Base-by-base conservation (phyloP, 2,888 invertebrate genomes). In the Dynastes grantii region DNA sequence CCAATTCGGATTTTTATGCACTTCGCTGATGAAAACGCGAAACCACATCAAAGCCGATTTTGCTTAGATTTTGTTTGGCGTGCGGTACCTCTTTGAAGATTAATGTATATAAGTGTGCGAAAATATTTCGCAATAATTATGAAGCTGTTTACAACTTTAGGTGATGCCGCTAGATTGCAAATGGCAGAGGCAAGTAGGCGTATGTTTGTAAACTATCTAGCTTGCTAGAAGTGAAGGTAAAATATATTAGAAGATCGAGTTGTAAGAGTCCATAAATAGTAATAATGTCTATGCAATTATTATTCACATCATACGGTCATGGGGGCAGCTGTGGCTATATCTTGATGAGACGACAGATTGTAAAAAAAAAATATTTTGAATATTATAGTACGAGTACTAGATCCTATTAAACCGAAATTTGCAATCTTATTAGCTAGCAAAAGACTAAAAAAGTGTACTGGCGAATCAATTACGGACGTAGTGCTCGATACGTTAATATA, bases 81-180 rank as follows among this genome's bases (percentile, higher is more conserved):
- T 5, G 4, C 16, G 55, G 22, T 58, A 16, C 4, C 8, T 58
- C 55, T 58, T 58, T 58, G 55, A 58, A 58, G 55, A 22, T 58
- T 58, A 58, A 58, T 58, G 55, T 58, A 58, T 58, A 22, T 16
- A 5, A 6, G 22, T 22, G 2, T 16, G 45, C 1, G 45, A 58
- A 58, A 58, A 58, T 58, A 58, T 58, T 58, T 16, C 55, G 1
- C 55, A 58, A 58, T 58, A 58, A 58, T 58, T 58, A 45, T 58
- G 13, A 58, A 58, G 2, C 5, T 58, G 22, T 58, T 58, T 58
- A 22, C 22, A 58, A 27, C 55, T 8, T 1, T 22, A 58, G 55
- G 22, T 22, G 55, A 58, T 58, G 27, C 22, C 1, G 55, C 22
- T 58, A 58, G 22, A 58, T 58, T 58, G 55, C 22, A 58, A 58